A percentile compares a stretch with the other conserved stretches of the same genome.
These are phyloP conservation scores for Donacobius atricapilla DNA, from an alignment of 2,113 vertebrate species.

Conservation along the genomic window DNA sequence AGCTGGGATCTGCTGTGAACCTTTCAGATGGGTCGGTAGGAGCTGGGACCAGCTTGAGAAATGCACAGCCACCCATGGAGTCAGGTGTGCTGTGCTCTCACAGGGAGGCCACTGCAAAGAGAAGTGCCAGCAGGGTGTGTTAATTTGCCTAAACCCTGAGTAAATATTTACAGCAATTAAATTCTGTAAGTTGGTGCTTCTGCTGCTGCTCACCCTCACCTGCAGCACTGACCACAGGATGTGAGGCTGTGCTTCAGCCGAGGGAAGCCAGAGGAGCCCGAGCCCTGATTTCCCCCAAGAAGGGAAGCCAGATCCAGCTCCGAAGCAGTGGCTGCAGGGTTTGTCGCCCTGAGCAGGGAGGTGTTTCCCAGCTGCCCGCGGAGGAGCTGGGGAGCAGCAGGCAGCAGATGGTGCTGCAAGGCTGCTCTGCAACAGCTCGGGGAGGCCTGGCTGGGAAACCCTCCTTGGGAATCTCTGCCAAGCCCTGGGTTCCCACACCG, in stretches of 20 bases:
- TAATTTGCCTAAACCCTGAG: neutral
- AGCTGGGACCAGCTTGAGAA: neutral
- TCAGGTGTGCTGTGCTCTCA: neutral
- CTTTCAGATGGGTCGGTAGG: neutral
- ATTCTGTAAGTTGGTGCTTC: neutral
- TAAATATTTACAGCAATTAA: neutral
- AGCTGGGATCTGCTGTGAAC: neutral
- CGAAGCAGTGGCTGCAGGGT: neutral
- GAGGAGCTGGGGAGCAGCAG: neutral
- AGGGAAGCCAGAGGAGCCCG: neutral
- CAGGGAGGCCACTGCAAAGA: neutral
- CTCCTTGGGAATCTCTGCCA: neutral
- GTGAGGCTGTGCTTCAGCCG: neutral
- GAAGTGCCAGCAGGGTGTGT: neutral
- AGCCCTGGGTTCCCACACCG: neutral
- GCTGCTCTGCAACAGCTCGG: neutral
- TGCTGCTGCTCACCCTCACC: neutral
- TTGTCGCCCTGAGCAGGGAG: neutral
- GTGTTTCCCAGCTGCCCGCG: neutral
- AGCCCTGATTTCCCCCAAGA: neutral
- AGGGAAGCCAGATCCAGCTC: too few species aligned
- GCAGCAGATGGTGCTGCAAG: slow-evolving; percentile 45
- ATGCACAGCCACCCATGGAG: neutral
- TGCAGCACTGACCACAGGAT: neutral
- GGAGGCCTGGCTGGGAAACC: neutral